These are phyloP conservation scores for Potorous gilbertii DNA, from an alignment of 2,797 vertebrate genomes.

Conservation along the genomic window DNA sequence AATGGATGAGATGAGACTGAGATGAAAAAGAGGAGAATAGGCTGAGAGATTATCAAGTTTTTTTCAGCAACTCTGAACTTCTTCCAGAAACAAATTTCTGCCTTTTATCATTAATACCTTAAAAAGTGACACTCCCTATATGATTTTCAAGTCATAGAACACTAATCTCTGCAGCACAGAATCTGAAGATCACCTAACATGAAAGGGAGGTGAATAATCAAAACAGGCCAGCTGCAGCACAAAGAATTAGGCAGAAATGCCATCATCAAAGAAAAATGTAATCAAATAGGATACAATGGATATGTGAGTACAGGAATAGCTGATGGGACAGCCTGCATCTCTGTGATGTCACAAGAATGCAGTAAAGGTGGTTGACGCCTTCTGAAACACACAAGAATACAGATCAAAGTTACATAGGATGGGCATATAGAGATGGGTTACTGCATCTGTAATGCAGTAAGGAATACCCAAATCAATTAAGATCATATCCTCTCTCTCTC, in stretches of 20 bases:
- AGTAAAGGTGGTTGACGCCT: neutral
- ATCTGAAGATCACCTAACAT: neutral
- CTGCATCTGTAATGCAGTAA: neutral
- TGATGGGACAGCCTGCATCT: neutral
- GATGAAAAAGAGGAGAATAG: neutral
- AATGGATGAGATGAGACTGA: neutral
- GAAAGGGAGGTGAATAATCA: neutral
- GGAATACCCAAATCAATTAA: neutral
- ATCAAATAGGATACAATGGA: neutral
- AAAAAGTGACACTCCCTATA: too few relatives aligned
- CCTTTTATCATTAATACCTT: neutral
- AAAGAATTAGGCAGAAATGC: neutral
- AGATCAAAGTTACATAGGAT: neutral
- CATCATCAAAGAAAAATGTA: neutral
- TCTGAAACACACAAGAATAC: neutral
- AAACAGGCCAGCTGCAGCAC: neutral
- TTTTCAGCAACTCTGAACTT: neutral
- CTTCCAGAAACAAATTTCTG: neutral
- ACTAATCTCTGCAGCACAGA: neutral
- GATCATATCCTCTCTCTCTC: neutral
- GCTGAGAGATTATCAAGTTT: neutral
- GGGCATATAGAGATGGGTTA: neutral
- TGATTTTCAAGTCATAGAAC: neutral
- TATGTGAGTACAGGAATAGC: neutral
- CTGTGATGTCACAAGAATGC: neutral